Evolutionary conservation across 2,797 vertebrate species (phyloP), one percentile per base, ranked within the genome.

Genomic region (Coregonus ussuriensis): DNA sequence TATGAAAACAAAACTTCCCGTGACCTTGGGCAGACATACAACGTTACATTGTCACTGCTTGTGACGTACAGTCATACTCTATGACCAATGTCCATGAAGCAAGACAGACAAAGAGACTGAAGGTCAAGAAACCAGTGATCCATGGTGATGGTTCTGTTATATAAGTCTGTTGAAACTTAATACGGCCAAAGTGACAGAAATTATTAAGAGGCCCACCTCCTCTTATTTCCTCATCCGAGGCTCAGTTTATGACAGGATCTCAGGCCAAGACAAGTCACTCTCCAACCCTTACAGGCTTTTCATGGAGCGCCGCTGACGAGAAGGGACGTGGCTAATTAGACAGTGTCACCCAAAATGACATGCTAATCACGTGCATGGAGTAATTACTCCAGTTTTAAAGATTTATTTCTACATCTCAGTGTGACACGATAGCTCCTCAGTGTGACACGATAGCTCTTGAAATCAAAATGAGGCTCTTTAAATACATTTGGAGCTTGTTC

Each of bases 251-350:
- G 84, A 86, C 89, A 85, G 83, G 85, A 86, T 86, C 92, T 86
- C 74, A 88, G 83, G 73, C 56, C 76, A 4, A 67, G 75, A 72
- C 71, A 52, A 78, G 68, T 21, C 74, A 54, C 70, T 71, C 88
- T 82, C 86, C 74, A 75, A 84, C 89, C 85, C 83, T 92, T 89
- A 89, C 59, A 85, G 87, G 78, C 88, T 83, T 86, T 91, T 91
- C 83, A 72, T 66, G 76, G 79, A 84, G 85, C 82, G 84, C 6
- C 72, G 81, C 88, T 86, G 91, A 92, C 80, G 81, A 90, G 91
- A 85, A 82, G 84, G 89, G 93, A 91, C 91, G 81, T 85, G 85
- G 85, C 86, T 94, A 94, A 95, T 95, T 95, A 94, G 90, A 86
- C 88, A 86, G 56, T 89, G 91, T 92, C 93, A 92, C 85, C 84